These are phyloP conservation scores for Limanda limanda DNA, from an alignment of 2,113 vertebrate genomes.

Conservation along the genomic window DNA sequence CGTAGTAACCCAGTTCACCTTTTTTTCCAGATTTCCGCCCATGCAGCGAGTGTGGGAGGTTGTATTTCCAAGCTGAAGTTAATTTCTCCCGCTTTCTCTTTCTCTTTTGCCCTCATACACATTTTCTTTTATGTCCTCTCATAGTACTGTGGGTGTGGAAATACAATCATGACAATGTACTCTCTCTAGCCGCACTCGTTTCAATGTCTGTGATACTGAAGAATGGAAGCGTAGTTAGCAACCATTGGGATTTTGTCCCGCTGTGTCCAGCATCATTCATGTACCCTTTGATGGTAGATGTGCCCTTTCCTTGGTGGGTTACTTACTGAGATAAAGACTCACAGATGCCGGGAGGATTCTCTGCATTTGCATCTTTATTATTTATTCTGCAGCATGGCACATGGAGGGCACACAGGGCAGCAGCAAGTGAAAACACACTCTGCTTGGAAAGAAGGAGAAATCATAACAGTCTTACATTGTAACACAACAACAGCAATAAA, in stretches of 20 bases:
- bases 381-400: conserved; percentile 47
- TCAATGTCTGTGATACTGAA: conserved; percentile 6
- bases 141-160: conserved; percentile 12
- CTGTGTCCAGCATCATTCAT: conserved; percentile 43
- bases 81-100: conserved; percentile 10
- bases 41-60: conserved; percentile 7
- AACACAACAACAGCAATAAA: too few relatives aligned
- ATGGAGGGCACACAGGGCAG: conserved; percentile 31
- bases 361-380: conserved; percentile 54
- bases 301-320: conserved; percentile 48
- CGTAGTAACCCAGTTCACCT: conserved; percentile 23
- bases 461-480: background rate
- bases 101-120: background rate
- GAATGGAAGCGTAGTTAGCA: background rate
- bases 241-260: conserved; percentile 30
- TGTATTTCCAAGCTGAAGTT: background rate
- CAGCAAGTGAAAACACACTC: conserved; percentile 15
- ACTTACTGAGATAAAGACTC: conserved; percentile 51
- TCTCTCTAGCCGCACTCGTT: background rate
- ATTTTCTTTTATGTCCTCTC: background rate
- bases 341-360: conserved; percentile 36
- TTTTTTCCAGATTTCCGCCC: conserved; percentile 18
- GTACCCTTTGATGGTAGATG: conserved; percentile 42
- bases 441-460: conserved; percentile 26
- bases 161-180: background rate